Evolutionary conservation across 2,113 vertebrate genomes (phyloP).

Genomic region (Tichodroma muraria): DNA sequence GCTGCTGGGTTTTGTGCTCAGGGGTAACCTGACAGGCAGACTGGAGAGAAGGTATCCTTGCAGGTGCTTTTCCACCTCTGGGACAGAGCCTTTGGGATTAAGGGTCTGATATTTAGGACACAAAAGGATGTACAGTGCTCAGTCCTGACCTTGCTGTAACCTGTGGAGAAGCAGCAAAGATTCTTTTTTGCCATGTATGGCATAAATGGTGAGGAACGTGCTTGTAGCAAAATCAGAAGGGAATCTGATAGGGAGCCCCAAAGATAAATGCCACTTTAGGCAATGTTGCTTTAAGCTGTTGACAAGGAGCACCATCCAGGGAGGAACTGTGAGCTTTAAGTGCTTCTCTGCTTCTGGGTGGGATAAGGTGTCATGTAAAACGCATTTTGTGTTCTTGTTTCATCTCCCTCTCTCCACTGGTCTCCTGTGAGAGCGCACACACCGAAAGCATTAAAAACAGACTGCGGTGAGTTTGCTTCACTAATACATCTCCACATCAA

Average conservation of each 20-base stretch:
- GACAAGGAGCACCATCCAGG: constrained; percentile 44
- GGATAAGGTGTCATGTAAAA: constrained; percentile 27
- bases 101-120: background rate
- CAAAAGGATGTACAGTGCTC: background rate
- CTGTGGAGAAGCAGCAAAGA: constrained; percentile 11
- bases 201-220: background rate
- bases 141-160: constrained; percentile 38
- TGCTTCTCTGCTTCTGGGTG: constrained; percentile 27
- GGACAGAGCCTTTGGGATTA: constrained; percentile 5
- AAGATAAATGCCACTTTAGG: constrained; percentile 55
- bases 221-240: constrained; percentile 29
- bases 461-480: background rate
- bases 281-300: constrained; percentile 45
- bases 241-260: constrained; percentile 47
- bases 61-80: background rate
- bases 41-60: background rate
- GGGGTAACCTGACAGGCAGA: background rate
- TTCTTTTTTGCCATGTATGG: constrained; percentile 37
- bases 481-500: background rate
- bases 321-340: constrained; percentile 9
- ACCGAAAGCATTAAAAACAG: background rate
- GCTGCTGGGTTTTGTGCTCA: background rate
- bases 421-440: background rate
- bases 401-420: background rate
- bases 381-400: background rate